Percentiles rank a stretch among this genome's conserved stretches.
These are phyloP conservation scores for Tetrax tetrax DNA, from an alignment of 2,113 vertebrate genomes.

Conservation along the genomic window DNA sequence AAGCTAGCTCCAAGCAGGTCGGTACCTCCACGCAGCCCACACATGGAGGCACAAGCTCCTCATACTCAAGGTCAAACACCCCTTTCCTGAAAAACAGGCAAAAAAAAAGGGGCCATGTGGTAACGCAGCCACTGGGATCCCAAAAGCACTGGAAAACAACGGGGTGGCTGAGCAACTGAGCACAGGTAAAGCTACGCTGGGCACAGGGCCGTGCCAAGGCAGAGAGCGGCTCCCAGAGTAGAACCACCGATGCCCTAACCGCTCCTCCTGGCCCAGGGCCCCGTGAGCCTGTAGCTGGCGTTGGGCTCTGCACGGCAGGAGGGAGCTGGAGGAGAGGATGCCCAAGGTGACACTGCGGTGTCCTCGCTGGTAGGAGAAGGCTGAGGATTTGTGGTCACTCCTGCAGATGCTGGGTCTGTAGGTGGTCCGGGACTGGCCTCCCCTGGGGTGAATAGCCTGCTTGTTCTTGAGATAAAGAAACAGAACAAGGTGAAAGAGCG, in stretches of 20 bases:
- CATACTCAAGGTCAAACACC: neutral
- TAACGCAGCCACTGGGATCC: neutral
- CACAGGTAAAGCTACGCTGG: neutral
- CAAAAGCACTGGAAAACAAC: neutral
- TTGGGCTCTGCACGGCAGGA: neutral
- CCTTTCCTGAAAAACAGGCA: neutral
- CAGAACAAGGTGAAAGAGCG: neutral
- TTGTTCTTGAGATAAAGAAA: neutral
- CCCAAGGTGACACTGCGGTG: neutral
- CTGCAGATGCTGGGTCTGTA: constrained; percentile 45
- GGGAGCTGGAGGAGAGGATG: neutral
- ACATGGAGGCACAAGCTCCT: neutral
- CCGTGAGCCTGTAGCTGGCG: neutral
- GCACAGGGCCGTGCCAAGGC: neutral
- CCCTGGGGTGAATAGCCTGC: neutral
- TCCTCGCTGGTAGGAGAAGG: neutral
- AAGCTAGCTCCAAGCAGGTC: neutral
- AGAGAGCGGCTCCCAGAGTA: neutral
- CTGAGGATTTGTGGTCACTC: constrained; percentile 20
- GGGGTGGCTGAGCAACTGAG: accelerated
- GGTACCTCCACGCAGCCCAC: neutral
- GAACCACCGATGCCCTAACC: neutral
- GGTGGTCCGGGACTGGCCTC: constrained; percentile 23
- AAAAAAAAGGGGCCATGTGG: neutral
- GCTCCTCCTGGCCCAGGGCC: neutral